These are phyloP conservation scores for Prionace glauca DNA, from an alignment of 2,797 vertebrate species.

Conservation along the genomic window DNA sequence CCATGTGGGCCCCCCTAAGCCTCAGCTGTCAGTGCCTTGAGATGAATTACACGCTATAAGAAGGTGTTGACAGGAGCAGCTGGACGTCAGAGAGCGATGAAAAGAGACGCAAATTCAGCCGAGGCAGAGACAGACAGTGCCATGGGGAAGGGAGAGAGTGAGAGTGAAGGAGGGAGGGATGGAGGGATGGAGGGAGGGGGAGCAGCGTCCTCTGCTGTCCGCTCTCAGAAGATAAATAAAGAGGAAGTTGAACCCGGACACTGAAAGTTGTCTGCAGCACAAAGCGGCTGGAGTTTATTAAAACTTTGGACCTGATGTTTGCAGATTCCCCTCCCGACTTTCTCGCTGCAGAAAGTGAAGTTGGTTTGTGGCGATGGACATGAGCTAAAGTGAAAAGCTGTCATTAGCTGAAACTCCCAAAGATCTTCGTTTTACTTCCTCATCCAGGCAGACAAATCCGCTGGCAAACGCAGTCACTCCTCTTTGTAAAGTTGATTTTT, in stretches of 20 bases:
- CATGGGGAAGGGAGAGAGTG: slow-evolving; percentile 39
- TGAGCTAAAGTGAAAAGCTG: neutral
- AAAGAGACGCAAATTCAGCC: slow-evolving; percentile 90
- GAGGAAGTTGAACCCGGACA: neutral
- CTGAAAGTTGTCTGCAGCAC: too few relatives aligned
- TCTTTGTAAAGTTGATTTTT: neutral
- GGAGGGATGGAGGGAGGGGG: neutral
- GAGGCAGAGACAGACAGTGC: slow-evolving; percentile 72
- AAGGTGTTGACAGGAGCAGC: slow-evolving; percentile 98
- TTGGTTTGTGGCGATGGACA: neutral
- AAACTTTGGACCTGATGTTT: too few relatives aligned
- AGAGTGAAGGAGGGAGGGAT: neutral
- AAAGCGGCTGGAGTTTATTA: too few relatives aligned
- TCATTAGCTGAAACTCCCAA: neutral
- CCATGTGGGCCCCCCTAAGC: slow-evolving; percentile 51
- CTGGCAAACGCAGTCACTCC: neutral
- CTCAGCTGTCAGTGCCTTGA: slow-evolving; percentile 87
- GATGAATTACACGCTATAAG: slow-evolving; percentile 88
- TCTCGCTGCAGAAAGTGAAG: neutral
- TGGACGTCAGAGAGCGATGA: slow-evolving; percentile 89
- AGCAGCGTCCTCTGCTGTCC: slow-evolving; percentile 15
- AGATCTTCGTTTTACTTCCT: neutral
- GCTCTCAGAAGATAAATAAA: neutral
- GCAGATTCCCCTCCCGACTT: neutral
- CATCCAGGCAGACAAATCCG: neutral